These are phyloP conservation scores for Scylla paramamosain DNA, from an alignment of 1,140 invertebrate genomes.

Conservation along the genomic window DNA sequence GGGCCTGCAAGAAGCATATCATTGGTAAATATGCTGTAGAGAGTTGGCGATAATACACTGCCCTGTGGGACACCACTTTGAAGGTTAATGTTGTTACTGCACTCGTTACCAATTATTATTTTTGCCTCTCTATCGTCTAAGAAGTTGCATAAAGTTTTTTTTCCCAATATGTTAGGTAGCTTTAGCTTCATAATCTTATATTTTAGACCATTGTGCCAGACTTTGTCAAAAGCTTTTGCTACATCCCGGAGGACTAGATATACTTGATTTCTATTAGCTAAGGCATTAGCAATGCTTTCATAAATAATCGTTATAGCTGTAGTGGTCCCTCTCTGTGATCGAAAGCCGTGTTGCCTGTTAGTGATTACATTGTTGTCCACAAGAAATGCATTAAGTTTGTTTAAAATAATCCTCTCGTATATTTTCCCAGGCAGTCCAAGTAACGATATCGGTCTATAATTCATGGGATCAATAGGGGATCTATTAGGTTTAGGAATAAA, in stretches of 20 bases:
- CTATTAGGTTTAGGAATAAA: not conserved
- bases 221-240: conserved; percentile 36
- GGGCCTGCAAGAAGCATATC: not conserved
- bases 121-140: not conserved
- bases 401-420: not conserved
- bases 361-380: not conserved
- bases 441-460: conserved; percentile 43
- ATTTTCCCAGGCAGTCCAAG: conserved; percentile 11
- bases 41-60: not conserved
- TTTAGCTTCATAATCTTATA: not conserved
- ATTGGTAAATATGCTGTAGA: not conserved
- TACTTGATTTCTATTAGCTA: no score
- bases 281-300: not conserved
- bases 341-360: not conserved
- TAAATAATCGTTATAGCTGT: not conserved
- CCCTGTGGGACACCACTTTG: conserved; percentile 32
- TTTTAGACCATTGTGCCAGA: conserved; percentile 24
- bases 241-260: conserved; percentile 8
- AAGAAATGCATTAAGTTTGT: not conserved
- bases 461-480: not conserved
- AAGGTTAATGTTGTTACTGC: not conserved
- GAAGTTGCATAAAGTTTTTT: not conserved
- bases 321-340: not conserved
- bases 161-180: not conserved
- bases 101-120: not conserved